A percentile compares a stretch with the other conserved stretches of the same genome.
Evolutionary conservation across 2,888 invertebrate genomes (phyloP).

Genomic region (Standfussiana lucernea): DNA sequence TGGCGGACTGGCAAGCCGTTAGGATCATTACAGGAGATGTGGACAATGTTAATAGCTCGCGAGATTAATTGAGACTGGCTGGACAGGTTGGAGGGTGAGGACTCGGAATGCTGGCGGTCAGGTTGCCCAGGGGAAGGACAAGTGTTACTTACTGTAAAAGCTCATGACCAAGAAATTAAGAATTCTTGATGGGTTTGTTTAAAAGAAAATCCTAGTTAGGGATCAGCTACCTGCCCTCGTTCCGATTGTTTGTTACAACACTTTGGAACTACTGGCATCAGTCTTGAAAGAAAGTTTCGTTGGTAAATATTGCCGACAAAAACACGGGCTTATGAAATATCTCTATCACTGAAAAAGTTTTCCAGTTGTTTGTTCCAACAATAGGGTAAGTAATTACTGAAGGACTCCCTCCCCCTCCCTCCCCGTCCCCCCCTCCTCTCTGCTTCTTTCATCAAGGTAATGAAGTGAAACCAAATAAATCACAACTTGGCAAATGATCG

Average conservation of each 20-base stretch:
- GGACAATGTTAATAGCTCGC: conserved; percentile 12
- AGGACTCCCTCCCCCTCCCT: neutral
- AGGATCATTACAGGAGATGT: conserved; percentile 41
- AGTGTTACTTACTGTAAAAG: conserved; percentile 1
- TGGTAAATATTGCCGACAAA: neutral
- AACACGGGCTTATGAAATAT: neutral
- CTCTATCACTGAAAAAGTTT: conserved; percentile 4
- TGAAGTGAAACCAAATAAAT: conserved; percentile 57
- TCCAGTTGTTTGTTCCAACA: conserved; percentile 7
- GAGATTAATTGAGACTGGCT: conserved; percentile 6
- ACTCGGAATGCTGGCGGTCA: neutral
- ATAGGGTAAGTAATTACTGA: neutral
- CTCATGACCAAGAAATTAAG: neutral
- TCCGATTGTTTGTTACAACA: neutral
- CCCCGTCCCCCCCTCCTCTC: too few relatives aligned
- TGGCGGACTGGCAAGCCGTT: conserved; percentile 34
- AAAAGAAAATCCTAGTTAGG: neutral
- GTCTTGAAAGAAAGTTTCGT: neutral
- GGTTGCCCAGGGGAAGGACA: neutral
- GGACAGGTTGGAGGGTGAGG: neutral
- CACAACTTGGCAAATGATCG: conserved; percentile 29
- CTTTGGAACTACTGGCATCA: neutral
- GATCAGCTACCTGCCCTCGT: neutral
- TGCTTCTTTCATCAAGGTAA: conserved; percentile 32
- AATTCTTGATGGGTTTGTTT: neutral